Conservation (phyloP, 2,797 vertebrate species). For the Lateolabrax maculatus region DNA sequence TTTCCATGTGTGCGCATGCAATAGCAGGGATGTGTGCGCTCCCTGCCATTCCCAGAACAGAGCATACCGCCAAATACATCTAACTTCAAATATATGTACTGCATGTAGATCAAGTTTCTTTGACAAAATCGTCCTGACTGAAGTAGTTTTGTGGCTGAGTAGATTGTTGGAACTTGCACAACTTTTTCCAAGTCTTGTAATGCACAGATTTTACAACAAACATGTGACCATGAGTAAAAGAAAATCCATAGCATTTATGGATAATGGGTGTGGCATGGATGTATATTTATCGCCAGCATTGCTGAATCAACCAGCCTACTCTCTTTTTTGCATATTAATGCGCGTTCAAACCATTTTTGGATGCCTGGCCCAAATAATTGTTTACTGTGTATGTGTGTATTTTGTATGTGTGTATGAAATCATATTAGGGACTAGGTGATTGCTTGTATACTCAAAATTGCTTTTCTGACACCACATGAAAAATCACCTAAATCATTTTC, state of each 20-base stretch:
- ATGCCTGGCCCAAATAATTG: slow-evolving; percentile 25
- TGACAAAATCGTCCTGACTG: too few relatives aligned
- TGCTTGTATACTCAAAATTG: slow-evolving; percentile 40
- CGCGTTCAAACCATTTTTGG: slow-evolving; percentile 32
- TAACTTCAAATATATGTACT: too few relatives aligned
- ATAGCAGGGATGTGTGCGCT: too few relatives aligned
- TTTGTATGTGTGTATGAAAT: slow-evolving; percentile 23
- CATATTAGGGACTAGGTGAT: slow-evolving; percentile 26
- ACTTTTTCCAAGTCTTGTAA: too few relatives aligned
- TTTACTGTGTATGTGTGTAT: slow-evolving; percentile 27
- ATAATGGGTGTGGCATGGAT: slow-evolving; percentile 16
- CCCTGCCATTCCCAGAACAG: too few relatives aligned
- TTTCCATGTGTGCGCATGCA: too few relatives aligned
- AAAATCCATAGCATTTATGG: slow-evolving; percentile 28
- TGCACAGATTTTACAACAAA: neutral
- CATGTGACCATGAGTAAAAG: neutral
- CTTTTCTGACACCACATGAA: slow-evolving; percentile 55
- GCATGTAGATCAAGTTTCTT: too few relatives aligned
- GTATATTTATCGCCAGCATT: slow-evolving; percentile 35
- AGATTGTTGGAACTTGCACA: neutral
- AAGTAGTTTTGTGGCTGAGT: neutral
- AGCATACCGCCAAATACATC: too few relatives aligned
- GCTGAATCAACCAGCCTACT: slow-evolving; percentile 28
- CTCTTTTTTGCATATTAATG: slow-evolving; percentile 33
- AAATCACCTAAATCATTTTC: slow-evolving; percentile 44